Conservation (phyloP, 2,797 vertebrate genomes). For the Poecilia velifera region DNA sequence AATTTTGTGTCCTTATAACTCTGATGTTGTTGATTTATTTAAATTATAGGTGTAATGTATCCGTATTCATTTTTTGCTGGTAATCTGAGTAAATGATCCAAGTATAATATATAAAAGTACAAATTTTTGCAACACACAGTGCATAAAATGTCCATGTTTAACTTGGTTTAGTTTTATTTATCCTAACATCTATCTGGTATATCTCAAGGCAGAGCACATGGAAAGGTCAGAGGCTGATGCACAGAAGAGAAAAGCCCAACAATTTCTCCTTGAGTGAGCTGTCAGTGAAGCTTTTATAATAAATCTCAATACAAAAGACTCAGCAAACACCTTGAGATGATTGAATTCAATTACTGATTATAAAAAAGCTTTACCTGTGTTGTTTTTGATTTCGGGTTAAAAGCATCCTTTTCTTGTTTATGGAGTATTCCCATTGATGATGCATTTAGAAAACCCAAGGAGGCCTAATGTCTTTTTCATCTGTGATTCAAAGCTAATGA, state of each 20-base stretch:
- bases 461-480: conserved; percentile 51
- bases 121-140: background rate
- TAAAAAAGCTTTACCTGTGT: conserved; percentile 40
- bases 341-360: conserved; percentile 28
- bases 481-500: conserved; percentile 64
- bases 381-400: conserved; percentile 37
- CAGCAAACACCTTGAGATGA: conserved; percentile 7
- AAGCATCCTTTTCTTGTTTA: conserved; percentile 43
- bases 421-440: conserved; percentile 37
- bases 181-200: background rate
- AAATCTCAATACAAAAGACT: conserved; percentile 13
- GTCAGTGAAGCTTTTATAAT: conserved; percentile 6
- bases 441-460: conserved; percentile 64
- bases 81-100: background rate
- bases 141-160: background rate
- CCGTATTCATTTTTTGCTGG: background rate
- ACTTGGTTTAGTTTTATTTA: background rate
- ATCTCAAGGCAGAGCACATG: background rate
- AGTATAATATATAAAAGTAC: background rate
- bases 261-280: background rate
- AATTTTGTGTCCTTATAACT: background rate
- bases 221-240: background rate
- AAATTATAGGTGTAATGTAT: background rate
- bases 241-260: background rate
- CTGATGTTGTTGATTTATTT: background rate